Percentiles rank a stretch among this genome's conserved stretches.
phyloP scores from a whole-genome alignment of 2,113 vertebrate species.

The Mirza zaza region DNA sequence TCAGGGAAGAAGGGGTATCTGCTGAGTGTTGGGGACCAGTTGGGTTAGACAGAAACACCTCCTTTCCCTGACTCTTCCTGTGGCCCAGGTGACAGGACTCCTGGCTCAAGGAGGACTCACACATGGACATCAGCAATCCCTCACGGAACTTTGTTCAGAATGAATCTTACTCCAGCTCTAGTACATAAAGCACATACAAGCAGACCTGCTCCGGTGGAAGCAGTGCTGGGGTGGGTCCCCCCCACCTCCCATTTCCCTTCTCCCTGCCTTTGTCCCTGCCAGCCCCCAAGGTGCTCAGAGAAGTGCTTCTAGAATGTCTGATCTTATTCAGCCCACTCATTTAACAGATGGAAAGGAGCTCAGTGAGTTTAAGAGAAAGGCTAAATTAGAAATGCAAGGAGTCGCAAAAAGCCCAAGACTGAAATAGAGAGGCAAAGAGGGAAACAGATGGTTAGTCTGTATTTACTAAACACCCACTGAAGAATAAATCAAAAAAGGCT shows the following conservation, averaged over 20 bases:
- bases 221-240: not conserved
- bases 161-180: not conserved
- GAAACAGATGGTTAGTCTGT: not conserved
- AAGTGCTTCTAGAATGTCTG: not conserved
- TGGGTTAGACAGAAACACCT: not conserved
- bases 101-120: rapidly evolving
- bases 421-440: not conserved
- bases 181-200: not conserved
- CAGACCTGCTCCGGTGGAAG: not conserved
- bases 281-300: not conserved
- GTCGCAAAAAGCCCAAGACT: not conserved
- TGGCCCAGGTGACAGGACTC: rapidly evolving
- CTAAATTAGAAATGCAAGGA: not conserved
- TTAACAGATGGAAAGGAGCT: not conserved
- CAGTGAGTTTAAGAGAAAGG: not conserved
- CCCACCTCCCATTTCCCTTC: not conserved
- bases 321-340: not conserved
- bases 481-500: not conserved
- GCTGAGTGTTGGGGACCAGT: not conserved
- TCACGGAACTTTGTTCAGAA: not conserved
- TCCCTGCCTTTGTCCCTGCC: too few species aligned
- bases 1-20: not conserved
- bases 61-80: not conserved
- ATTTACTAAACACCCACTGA: not conserved
- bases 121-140: rapidly evolving